Evolutionary conservation across 2,113 vertebrate species (phyloP), one percentile per base, ranked within the genome.

Genomic region (Tychaedon coryphoeus): DNA sequence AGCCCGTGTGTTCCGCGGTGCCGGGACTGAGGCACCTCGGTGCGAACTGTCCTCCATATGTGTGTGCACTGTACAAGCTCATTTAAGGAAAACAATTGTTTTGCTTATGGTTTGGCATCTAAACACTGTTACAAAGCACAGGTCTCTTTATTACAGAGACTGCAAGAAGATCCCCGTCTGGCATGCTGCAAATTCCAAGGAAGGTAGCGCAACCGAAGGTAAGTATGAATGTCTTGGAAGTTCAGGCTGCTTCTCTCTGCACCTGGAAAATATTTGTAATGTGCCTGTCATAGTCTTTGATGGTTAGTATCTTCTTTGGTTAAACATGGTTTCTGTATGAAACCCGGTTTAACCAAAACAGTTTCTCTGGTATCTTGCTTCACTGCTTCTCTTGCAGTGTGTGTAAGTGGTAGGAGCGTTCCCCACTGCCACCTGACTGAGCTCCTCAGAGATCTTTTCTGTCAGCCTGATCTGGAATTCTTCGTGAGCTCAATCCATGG

Each of bases 251-350:
- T 76, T 51, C 22, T 72, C 15, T 61, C 11, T 69, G 54, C 17
- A 24, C 17, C n/a, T 57, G 62, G 29, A 43, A 81, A 64, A 13
- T 43, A 20, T 38, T 48, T 58, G 26, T 56, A 19, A 24, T 82
- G 38, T 47, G 18, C 14, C 1, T 62, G 0, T 50, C 14, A 5
- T n/a, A 1, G 2, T 22, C 26, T 61, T 64, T 66, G 56, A 20
- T 7, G 10, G n/a, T 31, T 38, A 22, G 26, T 19, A 2, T 45
- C 9, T 47, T 76, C 36, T 74, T 40, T 5, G 6, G n/a, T 61
- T 65, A 16, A 65, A 16, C 5, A 0, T 17, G 38, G 28, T 23
- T 36, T 57, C 15, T 50, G 14, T 26, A 26, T 14, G 50, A 51
- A 51, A 28, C 25, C 50, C 5, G 15, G 25, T 26, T 51, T 51